Evolutionary conservation across 1,140 invertebrate species (phyloP).

Genomic region (Monomorium pharaonis): DNA sequence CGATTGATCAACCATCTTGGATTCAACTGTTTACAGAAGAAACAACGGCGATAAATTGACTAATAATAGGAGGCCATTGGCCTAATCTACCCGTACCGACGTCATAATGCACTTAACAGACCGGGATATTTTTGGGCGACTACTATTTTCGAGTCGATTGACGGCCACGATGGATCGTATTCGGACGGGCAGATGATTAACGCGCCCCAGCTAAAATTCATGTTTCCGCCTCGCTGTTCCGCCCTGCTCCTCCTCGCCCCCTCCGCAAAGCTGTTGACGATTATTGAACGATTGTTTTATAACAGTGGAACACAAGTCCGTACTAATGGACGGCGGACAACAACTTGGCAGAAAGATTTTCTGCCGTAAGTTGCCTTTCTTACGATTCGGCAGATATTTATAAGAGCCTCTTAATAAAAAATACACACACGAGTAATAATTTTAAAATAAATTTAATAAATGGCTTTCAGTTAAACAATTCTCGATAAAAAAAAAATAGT

Average conservation of each 20-base stretch:
- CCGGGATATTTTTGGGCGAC: slow-evolving; percentile 60
- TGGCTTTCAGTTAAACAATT: neutral
- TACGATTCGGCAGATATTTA: neutral
- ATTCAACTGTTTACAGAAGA: slow-evolving; percentile 65
- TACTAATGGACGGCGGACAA: neutral
- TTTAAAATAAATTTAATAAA: neutral
- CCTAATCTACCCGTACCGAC: slow-evolving; percentile 64
- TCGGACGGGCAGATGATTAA: slow-evolving; percentile 54
- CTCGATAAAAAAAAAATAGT: neutral
- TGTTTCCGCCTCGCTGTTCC: slow-evolving; percentile 38
- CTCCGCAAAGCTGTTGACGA: neutral
- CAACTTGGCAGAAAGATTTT: neutral
- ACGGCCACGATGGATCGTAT: slow-evolving; percentile 63
- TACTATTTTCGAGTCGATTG: slow-evolving; percentile 68
- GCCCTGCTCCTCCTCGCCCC: too few relatives aligned
- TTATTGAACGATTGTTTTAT: slow-evolving; percentile 19
- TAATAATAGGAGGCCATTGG: slow-evolving; percentile 74
- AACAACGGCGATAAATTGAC: slow-evolving; percentile 68
- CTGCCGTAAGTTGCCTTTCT: neutral
- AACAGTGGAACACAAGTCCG: neutral
- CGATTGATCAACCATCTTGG: slow-evolving; percentile 56
- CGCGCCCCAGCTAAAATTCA: slow-evolving; percentile 17
- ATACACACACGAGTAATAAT: neutral
- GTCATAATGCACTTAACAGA: slow-evolving; percentile 73
- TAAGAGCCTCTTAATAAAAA: neutral